Evolutionary conservation across 1,140 invertebrate genomes (phyloP).

Genomic region (Adoxophyes honmai): DNA sequence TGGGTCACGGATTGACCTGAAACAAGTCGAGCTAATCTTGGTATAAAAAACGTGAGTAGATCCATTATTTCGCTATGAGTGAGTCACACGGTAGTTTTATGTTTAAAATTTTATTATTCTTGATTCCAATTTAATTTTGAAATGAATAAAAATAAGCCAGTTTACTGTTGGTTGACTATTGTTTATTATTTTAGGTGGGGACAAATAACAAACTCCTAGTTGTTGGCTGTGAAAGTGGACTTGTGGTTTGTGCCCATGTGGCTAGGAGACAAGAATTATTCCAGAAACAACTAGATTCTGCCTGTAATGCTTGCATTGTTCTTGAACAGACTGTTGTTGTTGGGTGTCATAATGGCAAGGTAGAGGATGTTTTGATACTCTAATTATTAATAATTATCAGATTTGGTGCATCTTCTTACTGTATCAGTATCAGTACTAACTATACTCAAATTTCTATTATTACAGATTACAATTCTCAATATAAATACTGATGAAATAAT

Average conservation of each 20-base stretch:
- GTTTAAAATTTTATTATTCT: background rate
- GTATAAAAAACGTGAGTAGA: too few species aligned
- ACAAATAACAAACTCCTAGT: slow-evolving; percentile 82
- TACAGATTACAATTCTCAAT: slow-evolving; percentile 56
- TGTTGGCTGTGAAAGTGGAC: slow-evolving; percentile 81
- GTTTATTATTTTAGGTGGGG: slow-evolving; percentile 81
- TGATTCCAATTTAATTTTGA: too few species aligned
- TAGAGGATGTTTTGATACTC: too few species aligned
- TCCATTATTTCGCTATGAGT: too few species aligned
- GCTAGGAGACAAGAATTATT: slow-evolving; percentile 75
- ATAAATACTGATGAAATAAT: slow-evolving; percentile 44
- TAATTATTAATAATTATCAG: too few species aligned
- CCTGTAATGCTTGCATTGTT: slow-evolving; percentile 76
- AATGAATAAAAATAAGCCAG: too few species aligned
- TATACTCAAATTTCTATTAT: slow-evolving; percentile 17
- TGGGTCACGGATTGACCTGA: too few species aligned
- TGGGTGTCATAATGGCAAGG: slow-evolving; percentile 77
- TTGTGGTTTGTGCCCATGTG: slow-evolving; percentile 78
- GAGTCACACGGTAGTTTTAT: too few species aligned
- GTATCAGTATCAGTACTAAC: background rate
- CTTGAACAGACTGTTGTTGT: slow-evolving; percentile 61
- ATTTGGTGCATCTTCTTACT: too few species aligned
- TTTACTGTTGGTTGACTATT: too few species aligned
- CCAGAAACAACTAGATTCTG: slow-evolving; percentile 53
- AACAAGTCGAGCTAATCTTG: too few species aligned